Base-by-base conservation (phyloP, 2,888 invertebrate genomes). In the Nomada goodeniana region DNA sequence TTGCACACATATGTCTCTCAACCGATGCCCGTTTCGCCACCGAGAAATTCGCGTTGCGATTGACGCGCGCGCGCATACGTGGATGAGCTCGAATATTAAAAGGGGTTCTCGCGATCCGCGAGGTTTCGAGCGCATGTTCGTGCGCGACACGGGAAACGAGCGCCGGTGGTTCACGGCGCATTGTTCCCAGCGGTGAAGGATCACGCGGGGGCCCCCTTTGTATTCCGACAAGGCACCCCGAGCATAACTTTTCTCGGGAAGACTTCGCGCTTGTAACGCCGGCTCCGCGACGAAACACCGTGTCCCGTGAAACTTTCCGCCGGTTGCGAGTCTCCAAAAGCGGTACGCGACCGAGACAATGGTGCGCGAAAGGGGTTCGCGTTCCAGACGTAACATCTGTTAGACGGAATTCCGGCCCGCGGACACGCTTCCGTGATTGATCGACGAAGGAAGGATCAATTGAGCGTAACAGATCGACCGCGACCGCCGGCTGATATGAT, bases 221-320 rank as follows among this genome's bases (percentile, higher is more conserved):
- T 85, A 89, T 84, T 89, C 88, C 75, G 61, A 76, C 84, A 82
- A 86, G 86, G 80, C 88, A 84, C 82, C 80, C 79, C 76, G 86
- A 88, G 86, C 80, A 86, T 86, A 87, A 87, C 86, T 87, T 87
- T 87, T 88, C 87, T 78, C 78, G 71, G 75, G 60, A 76, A 80
- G 86, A 82, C 84, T 88, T 84, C 86, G 84, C 79, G 74, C 70
- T 76, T 75, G 81, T 82, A 86, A 88, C 76, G 86, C 78, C 76
- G 83, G 80, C 76, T 50, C 71, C 70, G 80, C 80, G 81, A 84
- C 86, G 84, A 84, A 88, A 81, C 88, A 79, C 75, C 78, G 79
- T 83, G 88, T 81, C 76, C 75, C 64, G 63, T 10, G 63, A 61
- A 87, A 88, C 83, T 88, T 87, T 87, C 80, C 85, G 73, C 74